Evolutionary conservation across 2,888 invertebrate genomes (phyloP).

Genomic region (Nomada fabriciana): DNA sequence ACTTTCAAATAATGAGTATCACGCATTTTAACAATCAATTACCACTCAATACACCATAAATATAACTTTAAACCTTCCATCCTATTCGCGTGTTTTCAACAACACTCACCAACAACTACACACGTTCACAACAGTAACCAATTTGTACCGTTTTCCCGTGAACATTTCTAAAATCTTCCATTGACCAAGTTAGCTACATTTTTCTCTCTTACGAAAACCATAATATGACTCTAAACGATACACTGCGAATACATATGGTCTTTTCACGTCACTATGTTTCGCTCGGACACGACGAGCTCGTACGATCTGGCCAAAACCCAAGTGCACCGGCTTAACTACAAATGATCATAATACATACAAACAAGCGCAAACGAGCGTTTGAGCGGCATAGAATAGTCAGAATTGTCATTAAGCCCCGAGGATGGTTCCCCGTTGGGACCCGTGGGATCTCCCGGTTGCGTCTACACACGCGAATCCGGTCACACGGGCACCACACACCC

Average conservation of each 20-base stretch:
- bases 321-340: constrained; percentile 59
- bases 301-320: constrained; percentile 27
- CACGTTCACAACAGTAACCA: not conserved
- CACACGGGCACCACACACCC: constrained; percentile 8
- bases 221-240: too few relatives aligned
- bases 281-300: not conserved
- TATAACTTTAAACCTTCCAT: not conserved
- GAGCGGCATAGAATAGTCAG: constrained; percentile 81
- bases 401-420: constrained; percentile 77
- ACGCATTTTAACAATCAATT: not conserved
- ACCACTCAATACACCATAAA: not conserved
- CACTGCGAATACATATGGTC: too few relatives aligned
- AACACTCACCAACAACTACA: not conserved
- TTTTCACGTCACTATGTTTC: too few relatives aligned
- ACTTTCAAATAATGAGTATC: not conserved
- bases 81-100: not conserved
- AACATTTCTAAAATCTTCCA: not conserved
- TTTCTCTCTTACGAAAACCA: too few relatives aligned
- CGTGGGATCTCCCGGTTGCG: constrained; percentile 77
- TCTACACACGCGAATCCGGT: constrained; percentile 28
- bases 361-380: constrained; percentile 83
- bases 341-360: constrained; percentile 77
- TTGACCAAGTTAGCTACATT: too few relatives aligned
- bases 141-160: not conserved
- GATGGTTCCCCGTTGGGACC: constrained; percentile 74